Evolutionary conservation across 2,113 vertebrate species (phyloP), one percentile per base, ranked within the genome.

Genomic region (Pluvialis apricaria): DNA sequence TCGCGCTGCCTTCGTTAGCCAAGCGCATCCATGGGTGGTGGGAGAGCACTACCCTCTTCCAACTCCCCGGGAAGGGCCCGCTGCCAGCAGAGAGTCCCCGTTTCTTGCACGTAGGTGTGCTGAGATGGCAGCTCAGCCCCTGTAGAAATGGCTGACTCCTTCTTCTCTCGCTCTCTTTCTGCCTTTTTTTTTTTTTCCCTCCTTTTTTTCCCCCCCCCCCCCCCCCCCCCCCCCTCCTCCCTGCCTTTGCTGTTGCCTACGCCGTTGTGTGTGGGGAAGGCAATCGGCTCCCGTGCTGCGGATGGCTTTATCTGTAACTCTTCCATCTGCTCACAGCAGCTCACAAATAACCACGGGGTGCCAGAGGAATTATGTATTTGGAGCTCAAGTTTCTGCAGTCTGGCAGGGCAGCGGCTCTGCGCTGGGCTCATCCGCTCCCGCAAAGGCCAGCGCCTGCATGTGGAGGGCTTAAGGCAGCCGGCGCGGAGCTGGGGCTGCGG

Each of bases 341-440:
- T 95, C 95, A 52, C 97, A 97, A 96, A 96, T 92, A 96, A 92
- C 96, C 92, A 42, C 82, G 55, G 94, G 96, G 96, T 97, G 97
- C 96, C 96, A 96, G 92, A 97, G 96, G 91, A 97, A 97, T 96
- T 97, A 94, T 89, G 96, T 72, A 95, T 95, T 94, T 91, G 88
- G 88, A 92, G 93, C 96, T 91, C 87, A 60, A 83, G 95, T 94
- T 93, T 92, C 96, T 86, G 95, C 96, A 95, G 94, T 58, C 95
- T 97, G 96, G 94, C 96, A 92, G 96, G 88, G 78, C 94, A 76
- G 88, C 92, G 54, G 95, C 95, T 92, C 82, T 58, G 93, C 42
- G 55, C 86, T 6, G 62, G 83, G 91, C 96, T 97, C 96, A 80
- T n/a, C 76, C 76, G 78, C 66, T 94, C 84, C 88, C 13, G 55